A percentile compares a stretch with the other conserved stretches of the same genome.
phyloP scores from a whole-genome alignment of 2,888 invertebrate species.

The Thera britannica region DNA sequence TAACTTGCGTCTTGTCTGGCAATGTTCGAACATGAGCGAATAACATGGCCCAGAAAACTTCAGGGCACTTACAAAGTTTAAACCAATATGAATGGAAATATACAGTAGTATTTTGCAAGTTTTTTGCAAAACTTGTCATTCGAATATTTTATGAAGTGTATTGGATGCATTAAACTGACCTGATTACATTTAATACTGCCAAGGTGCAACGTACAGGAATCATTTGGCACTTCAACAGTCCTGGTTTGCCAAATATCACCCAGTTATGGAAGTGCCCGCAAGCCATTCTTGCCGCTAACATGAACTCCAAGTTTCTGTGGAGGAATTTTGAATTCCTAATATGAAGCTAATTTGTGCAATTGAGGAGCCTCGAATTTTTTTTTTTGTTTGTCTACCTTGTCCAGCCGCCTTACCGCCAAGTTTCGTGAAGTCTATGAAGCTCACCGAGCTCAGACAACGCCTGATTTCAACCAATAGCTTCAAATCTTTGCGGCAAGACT shows the following conservation, averaged over 20 bases:
- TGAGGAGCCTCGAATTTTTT: not conserved
- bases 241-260: slow-evolving; percentile 19
- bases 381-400: too few relatives aligned
- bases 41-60: too few relatives aligned
- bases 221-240: slow-evolving; percentile 15
- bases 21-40: too few relatives aligned
- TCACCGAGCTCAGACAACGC: too few relatives aligned
- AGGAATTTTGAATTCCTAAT: not conserved
- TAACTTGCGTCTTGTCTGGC: too few relatives aligned
- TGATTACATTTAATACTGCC: slow-evolving; percentile 8
- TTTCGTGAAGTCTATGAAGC: too few relatives aligned
- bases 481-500: too few relatives aligned
- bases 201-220: slow-evolving; percentile 16
- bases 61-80: too few relatives aligned
- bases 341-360: not conserved
- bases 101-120: too few relatives aligned
- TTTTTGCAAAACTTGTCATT: not conserved
- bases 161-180: slow-evolving; percentile 7
- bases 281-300: not conserved
- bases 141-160: not conserved
- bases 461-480: too few relatives aligned
- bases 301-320: not conserved
- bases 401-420: too few relatives aligned
- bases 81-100: too few relatives aligned
- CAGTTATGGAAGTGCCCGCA: slow-evolving; percentile 8